phyloP scores from a whole-genome alignment of 2,888 invertebrate genomes.

The Myopa testacea region DNA sequence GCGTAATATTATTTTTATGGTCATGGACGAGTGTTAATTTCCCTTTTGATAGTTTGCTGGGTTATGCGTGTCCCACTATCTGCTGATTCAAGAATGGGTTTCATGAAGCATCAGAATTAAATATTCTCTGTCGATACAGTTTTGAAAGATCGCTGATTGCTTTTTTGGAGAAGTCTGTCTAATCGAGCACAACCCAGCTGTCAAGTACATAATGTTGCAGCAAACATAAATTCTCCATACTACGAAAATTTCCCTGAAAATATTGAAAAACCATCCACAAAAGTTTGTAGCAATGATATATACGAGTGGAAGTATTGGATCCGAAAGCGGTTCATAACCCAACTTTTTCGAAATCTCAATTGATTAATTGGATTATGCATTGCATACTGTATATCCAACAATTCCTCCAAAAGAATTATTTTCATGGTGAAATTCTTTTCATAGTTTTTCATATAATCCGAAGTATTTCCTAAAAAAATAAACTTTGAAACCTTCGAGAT shows the following conservation, averaged over 20 bases:
- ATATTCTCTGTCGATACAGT: background rate
- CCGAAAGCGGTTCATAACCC: slow-evolving; percentile 43
- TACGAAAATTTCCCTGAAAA: background rate
- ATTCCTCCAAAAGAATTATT: background rate
- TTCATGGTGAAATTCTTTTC: background rate
- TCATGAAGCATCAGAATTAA: background rate
- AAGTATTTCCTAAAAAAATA: slow-evolving; percentile 21
- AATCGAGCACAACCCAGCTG: background rate
- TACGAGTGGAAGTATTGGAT: background rate
- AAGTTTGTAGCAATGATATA: background rate
- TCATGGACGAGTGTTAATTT: slow-evolving; percentile 8
- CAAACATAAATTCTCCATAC: background rate
- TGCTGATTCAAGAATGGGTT: background rate
- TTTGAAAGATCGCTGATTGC: background rate
- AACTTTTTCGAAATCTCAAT: slow-evolving; percentile 37
- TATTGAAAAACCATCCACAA: no score
- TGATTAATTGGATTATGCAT: background rate
- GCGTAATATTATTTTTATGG: slow-evolving; percentile 21
- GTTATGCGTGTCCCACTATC: background rate
- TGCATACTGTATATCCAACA: background rate
- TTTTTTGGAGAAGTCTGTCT: background rate
- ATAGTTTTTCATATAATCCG: background rate
- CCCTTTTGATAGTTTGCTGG: slow-evolving; percentile 9
- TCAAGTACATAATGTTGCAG: no score
- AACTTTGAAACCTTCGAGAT: slow-evolving; percentile 45